Evolutionary conservation across 2,113 vertebrate genomes (phyloP).

Genomic region (human (Homo sapiens)): GRCh38 chr3:129615001-129615500

Average conservation of each 20-base stretch:
- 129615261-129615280: neutral
- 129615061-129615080: neutral
- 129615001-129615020: neutral
- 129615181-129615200: neutral
- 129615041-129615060: neutral
- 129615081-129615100: neutral
- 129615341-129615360: neutral
- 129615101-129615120: neutral
- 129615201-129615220: neutral
- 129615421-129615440: neutral
- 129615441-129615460: neutral
- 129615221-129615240: neutral
- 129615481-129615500: neutral
- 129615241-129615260: neutral
- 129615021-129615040: neutral
- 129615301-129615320: neutral
- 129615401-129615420: neutral
- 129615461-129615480: neutral
- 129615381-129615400: neutral
- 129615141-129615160: neutral
- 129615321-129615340: too few relatives aligned
- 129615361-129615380: neutral
- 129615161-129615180: neutral
- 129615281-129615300: accelerated
- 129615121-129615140: neutral